Evolutionary conservation across 2,113 vertebrate species (phyloP), one percentile per base, ranked within the genome.

Genomic region (Euleptes europaea): DNA sequence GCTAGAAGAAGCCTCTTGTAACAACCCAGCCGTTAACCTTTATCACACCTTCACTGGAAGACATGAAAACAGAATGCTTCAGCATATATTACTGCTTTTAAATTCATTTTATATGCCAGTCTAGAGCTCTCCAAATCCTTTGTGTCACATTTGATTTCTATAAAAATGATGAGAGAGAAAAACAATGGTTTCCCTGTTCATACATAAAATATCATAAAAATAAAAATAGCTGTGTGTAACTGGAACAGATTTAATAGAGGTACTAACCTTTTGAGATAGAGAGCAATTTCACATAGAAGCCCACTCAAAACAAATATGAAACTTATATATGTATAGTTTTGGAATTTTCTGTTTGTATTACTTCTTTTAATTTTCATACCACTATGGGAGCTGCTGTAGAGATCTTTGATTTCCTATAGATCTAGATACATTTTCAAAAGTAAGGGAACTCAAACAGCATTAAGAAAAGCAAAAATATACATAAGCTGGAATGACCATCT

Each of bases 41-140:
- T 84, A 83, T 76, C 90, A 88, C 90, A 94, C 90, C 91, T 94
- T 89, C 57, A 71, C 17, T 63, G 84, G 84, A 90, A 31, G 17
- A 76, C 84, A 80, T 77, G 80, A 31, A 33, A 90, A 54, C 35
- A 82, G 31, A 87, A 88, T 35, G 75, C 17, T 89, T 88, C 70
- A 70, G 2, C n/a, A 73, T 1, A 80, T 9, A 83, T 1, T n/a
- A 84, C n/a, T 81, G 33, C 54, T 71, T 87, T 70, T 71, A 71
- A 1, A 13, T 31, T 14, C 4, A 15, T 3, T 60, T 87, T 84
- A n/a, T 69, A 89, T 35, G 66, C 72, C 74, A 57, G 81, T 74
- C 13, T 60, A 90, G 84, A 79, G 10, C 67, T 42, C 82, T 88
- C 6, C 15, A 49, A 47, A 70, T 81, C 21, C 38, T 80, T 44